Conservation (phyloP, 2,797 vertebrate species). For the Amblyraja radiata region DNA sequence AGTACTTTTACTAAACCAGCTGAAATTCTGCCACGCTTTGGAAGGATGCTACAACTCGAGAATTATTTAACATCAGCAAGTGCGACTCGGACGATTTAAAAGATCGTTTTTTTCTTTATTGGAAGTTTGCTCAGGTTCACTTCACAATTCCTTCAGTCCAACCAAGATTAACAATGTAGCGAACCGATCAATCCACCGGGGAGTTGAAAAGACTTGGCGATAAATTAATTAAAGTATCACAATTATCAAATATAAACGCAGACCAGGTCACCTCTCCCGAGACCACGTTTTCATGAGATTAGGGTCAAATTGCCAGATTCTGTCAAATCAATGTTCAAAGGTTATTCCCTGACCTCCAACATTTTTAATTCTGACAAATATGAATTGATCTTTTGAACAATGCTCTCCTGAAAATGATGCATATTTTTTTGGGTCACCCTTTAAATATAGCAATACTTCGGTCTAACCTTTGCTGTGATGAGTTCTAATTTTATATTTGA, state of each 20-base stretch:
- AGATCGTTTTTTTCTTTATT: neutral
- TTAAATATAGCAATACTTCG: neutral
- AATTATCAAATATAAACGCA: neutral
- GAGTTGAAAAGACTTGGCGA: neutral
- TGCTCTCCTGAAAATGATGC: neutral
- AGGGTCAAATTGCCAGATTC: neutral
- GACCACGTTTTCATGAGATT: neutral
- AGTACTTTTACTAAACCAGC: neutral
- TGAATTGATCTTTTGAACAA: neutral
- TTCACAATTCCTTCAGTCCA: neutral
- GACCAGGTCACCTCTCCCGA: neutral
- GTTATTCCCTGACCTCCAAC: neutral
- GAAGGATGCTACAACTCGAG: neutral
- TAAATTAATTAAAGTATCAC: neutral
- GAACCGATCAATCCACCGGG: neutral
- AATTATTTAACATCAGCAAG: neutral
- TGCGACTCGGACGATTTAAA: too few relatives aligned
- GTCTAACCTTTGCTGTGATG: neutral
- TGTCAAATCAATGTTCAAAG: neutral
- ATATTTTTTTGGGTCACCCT: neutral
- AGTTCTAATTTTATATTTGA: neutral
- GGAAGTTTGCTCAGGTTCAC: neutral
- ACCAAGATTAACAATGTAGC: neutral
- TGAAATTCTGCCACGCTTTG: neutral
- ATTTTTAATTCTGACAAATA: neutral